These are phyloP conservation scores for Calliphora vomitoria DNA, from an alignment of 2,888 invertebrate genomes.

Conservation along the genomic window DNA sequence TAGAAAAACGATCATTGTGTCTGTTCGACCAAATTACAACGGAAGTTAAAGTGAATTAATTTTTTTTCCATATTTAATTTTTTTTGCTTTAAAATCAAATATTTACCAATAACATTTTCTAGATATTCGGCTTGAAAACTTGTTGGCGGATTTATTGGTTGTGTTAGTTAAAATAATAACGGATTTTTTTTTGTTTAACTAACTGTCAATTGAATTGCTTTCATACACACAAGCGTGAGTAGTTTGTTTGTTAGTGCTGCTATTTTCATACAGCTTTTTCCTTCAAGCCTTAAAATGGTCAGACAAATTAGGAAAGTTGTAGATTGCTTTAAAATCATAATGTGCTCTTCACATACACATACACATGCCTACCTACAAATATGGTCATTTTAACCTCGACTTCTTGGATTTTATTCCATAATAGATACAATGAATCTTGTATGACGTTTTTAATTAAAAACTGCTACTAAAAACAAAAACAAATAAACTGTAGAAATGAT, in stretches of 20 bases:
- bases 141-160: conserved; percentile 55
- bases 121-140: conserved; percentile 27
- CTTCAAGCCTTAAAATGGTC: conserved; percentile 48
- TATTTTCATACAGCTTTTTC: conserved; percentile 35
- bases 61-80: conserved; percentile 19
- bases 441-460: conserved; percentile 70
- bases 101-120: conserved; percentile 50
- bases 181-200: conserved; percentile 58
- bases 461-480: conserved; percentile 23
- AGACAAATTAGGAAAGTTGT: conserved; percentile 71
- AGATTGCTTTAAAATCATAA: conserved; percentile 42
- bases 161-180: conserved; percentile 52
- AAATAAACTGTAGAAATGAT: conserved; percentile 34
- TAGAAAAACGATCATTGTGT: conserved; percentile 39
- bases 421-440: conserved; percentile 62
- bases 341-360: conserved; percentile 11
- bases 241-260: neutral
- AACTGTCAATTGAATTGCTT: conserved; percentile 48
- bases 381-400: conserved; percentile 63
- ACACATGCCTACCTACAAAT: conserved; percentile 30
- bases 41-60: conserved; percentile 54
- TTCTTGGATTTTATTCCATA: conserved; percentile 45
- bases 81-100: conserved; percentile 57
- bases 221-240: neutral
- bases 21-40: conserved; percentile 49